Evolutionary conservation across 2,888 invertebrate species (phyloP), one percentile per base, ranked within the genome.

Genomic region (Thymelicus sylvestris): DNA sequence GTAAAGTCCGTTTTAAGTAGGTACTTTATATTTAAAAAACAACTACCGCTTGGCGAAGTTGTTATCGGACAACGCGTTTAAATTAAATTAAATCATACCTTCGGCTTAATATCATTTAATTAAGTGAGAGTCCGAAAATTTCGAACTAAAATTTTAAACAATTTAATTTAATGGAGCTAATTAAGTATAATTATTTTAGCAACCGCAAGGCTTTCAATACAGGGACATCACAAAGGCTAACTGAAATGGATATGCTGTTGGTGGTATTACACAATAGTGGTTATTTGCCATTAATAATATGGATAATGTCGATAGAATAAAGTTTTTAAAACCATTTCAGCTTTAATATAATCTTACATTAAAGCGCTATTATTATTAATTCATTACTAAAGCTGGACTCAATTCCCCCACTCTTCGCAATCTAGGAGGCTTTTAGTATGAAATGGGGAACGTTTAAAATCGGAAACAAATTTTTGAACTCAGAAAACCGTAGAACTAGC

Each of bases 161-260:
- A 38, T 63, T 64, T 38, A 48, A 64, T 50, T 50, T 50, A 38
- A 64, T 64, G 31, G 5, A 24, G 61, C 39, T 55, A n/a, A 63
- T 63, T 63, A n/a, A 63, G 31, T 52, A 15, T 50, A 55, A 47
- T 63, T 57, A 68, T 68, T 67, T 55, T 47, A 57, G 39, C 52
- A 38, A 68, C 63, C 68, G 55, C 68, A 57, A 55, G 47, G 68
- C 63, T 68, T 68, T 68, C 57, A 67, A 47, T 48, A 50, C 7
- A n/a, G 19, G 12, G 8, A 60, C n/a, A 59, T 10, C 31, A 66
- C 47, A 63, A 63, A 50, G 50, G 19, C 47, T 48, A 15, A 59
- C 59, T 48, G 59, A 59, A 59, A 59, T 48, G 15, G 66, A 31
- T 24, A 66, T 47, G 47, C 47, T 15, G 47, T 59, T 59, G 47